A percentile compares a stretch with the other conserved stretches of the same genome.
Evolutionary conservation across 2,888 invertebrate genomes (phyloP).

Genomic region (Agriotes lineatus): DNA sequence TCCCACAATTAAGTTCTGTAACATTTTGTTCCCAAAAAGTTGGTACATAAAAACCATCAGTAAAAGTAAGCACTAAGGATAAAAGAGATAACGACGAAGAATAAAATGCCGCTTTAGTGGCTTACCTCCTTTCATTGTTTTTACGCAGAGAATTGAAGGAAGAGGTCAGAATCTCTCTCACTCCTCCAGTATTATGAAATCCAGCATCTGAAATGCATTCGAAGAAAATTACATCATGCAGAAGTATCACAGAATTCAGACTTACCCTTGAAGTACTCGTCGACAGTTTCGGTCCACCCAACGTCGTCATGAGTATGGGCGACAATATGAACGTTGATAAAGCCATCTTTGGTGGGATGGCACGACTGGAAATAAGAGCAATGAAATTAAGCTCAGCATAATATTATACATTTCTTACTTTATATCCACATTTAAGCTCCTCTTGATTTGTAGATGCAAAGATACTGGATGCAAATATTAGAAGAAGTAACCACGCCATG

Average conservation of each 20-base stretch:
- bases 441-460: neutral
- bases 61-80: too few species aligned
- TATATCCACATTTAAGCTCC: neutral
- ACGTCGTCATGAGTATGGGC: conserved; percentile 95
- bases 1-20: too few species aligned
- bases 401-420: neutral
- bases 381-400: too few species aligned
- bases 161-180: conserved; percentile 83
- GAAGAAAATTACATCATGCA: too few species aligned
- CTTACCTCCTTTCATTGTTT: conserved; percentile 71
- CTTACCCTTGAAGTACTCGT: conserved; percentile 79
- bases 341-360: conserved; percentile 69
- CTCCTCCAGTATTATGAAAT: neutral
- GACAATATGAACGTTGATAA: conserved; percentile 85
- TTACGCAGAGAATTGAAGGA: conserved; percentile 80
- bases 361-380: conserved; percentile 80
- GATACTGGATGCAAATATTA: too few species aligned
- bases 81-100: too few species aligned
- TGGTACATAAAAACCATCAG: too few species aligned
- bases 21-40: too few species aligned
- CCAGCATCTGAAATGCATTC: too few species aligned
- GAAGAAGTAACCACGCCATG: too few species aligned
- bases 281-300: conserved; percentile 94
- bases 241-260: too few species aligned
- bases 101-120: too few species aligned